phyloP scores from a whole-genome alignment of 2,113 vertebrate genomes.

The Falcunculus frontatus region DNA sequence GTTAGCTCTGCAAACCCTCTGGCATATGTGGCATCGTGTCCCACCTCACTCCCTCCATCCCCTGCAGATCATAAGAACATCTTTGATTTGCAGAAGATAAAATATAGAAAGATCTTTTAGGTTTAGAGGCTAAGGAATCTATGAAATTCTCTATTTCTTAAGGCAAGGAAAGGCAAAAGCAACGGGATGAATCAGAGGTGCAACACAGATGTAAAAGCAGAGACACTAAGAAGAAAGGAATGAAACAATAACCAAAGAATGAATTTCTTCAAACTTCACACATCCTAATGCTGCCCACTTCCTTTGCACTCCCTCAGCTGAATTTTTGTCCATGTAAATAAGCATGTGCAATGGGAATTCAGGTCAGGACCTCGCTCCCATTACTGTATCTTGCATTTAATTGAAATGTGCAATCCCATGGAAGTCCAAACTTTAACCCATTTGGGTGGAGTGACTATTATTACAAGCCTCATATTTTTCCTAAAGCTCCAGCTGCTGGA shows the following conservation, averaged over 20 bases:
- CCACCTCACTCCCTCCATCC: background rate
- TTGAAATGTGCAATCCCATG: background rate
- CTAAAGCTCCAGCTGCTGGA: conserved; percentile 17
- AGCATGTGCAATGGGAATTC: conserved; percentile 23
- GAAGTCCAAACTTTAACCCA: conserved; percentile 22
- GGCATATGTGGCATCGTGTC: background rate
- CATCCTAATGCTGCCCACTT: background rate
- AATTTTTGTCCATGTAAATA: background rate
- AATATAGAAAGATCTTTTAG: background rate
- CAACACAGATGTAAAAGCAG: background rate
- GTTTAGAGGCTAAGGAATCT: background rate
- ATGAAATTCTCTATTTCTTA: background rate
- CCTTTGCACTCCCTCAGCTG: background rate
- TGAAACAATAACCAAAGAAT: background rate
- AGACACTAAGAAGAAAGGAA: background rate
- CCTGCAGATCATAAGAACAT: background rate
- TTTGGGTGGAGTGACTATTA: conserved; percentile 1
- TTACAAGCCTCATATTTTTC: background rate
- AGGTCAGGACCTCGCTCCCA: background rate
- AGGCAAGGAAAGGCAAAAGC: background rate
- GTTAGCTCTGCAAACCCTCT: background rate
- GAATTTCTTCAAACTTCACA: background rate
- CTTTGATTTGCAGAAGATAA: background rate
- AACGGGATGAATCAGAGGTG: background rate
- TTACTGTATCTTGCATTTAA: background rate